Evolutionary conservation across 1,140 invertebrate species (phyloP).

Genomic region (Xylocopa sonorina): DNA sequence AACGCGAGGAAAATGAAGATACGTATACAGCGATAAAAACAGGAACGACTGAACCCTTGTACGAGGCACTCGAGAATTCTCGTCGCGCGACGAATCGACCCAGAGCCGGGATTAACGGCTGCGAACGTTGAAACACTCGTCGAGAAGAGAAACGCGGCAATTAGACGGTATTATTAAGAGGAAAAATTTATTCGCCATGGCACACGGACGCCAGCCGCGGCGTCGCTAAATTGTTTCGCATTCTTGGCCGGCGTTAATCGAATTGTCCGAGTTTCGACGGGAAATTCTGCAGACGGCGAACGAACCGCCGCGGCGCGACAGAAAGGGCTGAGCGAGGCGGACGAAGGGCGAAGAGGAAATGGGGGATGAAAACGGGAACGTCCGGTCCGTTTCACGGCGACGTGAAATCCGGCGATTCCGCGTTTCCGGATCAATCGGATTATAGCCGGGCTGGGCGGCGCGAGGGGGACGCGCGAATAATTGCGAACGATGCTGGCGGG

Average conservation of each 20-base stretch:
- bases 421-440: slow-evolving; percentile 31
- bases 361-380: background rate
- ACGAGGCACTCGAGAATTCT: background rate
- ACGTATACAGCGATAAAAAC: no score
- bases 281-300: slow-evolving; percentile 44
- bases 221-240: slow-evolving; percentile 61
- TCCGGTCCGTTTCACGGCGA: background rate
- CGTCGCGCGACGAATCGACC: background rate
- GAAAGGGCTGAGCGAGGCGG: background rate
- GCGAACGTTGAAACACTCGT: background rate
- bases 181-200: slow-evolving; percentile 57
- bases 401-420: slow-evolving; percentile 25
- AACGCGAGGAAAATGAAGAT: no score
- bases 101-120: background rate
- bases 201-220: slow-evolving; percentile 32
- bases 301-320: slow-evolving; percentile 57
- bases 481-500: background rate
- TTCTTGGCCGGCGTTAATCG: slow-evolving; percentile 57
- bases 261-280: slow-evolving; percentile 48
- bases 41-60: no score
- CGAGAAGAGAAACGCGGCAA: slow-evolving; percentile 25
- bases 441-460: slow-evolving; percentile 12
- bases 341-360: no score
- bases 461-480: slow-evolving; percentile 22
- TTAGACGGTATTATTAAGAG: slow-evolving; percentile 60